Percentiles rank a stretch among this genome's conserved stretches.
phyloP scores from a whole-genome alignment of 2,888 invertebrate genomes.

The Latheticus oryzae region DNA sequence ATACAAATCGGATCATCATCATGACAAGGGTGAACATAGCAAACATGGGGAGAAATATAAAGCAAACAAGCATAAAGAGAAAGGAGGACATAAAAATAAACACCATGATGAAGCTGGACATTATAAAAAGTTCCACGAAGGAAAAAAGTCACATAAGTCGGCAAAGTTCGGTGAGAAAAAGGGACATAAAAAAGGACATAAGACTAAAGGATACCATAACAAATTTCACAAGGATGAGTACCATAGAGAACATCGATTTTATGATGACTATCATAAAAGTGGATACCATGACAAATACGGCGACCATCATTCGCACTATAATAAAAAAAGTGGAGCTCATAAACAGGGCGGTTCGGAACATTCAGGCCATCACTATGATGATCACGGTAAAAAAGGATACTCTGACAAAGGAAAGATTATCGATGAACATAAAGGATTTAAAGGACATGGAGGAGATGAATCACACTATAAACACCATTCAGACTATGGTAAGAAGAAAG shows the following conservation, averaged over 20 bases:
- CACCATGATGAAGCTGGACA: slow-evolving; percentile 75
- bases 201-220: slow-evolving; percentile 83
- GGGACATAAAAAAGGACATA: slow-evolving; percentile 82
- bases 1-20: slow-evolving; percentile 70
- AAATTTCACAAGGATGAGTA: slow-evolving; percentile 84
- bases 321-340: slow-evolving; percentile 72
- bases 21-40: slow-evolving; percentile 72
- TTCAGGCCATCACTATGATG: slow-evolving; percentile 72
- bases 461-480: slow-evolving; percentile 72
- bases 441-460: slow-evolving; percentile 73
- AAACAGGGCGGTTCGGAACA: slow-evolving; percentile 76
- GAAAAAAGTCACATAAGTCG: slow-evolving; percentile 74
- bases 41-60: slow-evolving; percentile 72
- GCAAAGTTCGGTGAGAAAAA: slow-evolving; percentile 80
- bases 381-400: slow-evolving; percentile 74
- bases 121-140: slow-evolving; percentile 75
- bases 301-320: slow-evolving; percentile 74
- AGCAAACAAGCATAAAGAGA: slow-evolving; percentile 72
- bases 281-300: slow-evolving; percentile 78
- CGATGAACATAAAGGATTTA: slow-evolving; percentile 74
- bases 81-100: slow-evolving; percentile 73
- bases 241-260: slow-evolving; percentile 82
- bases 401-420: slow-evolving; percentile 75
- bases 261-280: slow-evolving; percentile 78
- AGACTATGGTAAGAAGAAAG: slow-evolving; percentile 69